These are phyloP conservation scores for Apostichopus californicus DNA, from an alignment of 35 echinoderm and acorn worm genomes.

Conservation along the genomic window DNA sequence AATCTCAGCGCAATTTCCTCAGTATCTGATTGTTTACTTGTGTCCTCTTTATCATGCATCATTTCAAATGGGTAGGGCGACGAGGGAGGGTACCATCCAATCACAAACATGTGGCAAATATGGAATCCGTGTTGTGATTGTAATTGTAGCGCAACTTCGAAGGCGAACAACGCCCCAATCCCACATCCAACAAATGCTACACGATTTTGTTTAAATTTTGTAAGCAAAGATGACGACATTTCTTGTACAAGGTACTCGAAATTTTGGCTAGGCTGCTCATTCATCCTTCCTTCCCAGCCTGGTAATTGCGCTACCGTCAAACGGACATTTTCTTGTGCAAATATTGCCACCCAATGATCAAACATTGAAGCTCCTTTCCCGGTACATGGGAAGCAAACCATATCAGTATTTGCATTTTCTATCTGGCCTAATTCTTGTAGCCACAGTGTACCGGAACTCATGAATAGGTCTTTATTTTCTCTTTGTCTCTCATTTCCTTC, in stretches of 20 bases:
- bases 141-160: not conserved
- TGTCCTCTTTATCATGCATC: not conserved
- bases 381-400: conserved; percentile 18
- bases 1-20: not conserved
- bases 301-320: conserved; percentile 8
- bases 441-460: not conserved
- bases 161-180: conserved; percentile 12
- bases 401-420: not conserved
- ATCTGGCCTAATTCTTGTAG: not conserved
- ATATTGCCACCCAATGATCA: not conserved
- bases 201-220: not conserved
- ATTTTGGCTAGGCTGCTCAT: not conserved
- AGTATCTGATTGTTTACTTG: no score
- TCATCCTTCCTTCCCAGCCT: conserved; percentile 31
- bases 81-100: conserved; percentile 5
- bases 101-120: not conserved
- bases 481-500: not conserved
- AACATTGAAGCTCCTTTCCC: conserved; percentile 13
- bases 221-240: not conserved
- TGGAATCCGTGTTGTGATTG: not conserved
- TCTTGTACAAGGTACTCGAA: not conserved
- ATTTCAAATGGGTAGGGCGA: not conserved
- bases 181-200: conserved; percentile 33
- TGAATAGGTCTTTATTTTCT: not conserved
- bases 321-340: not conserved